These are phyloP conservation scores for Phoeniculus purpureus DNA, from an alignment of 2,797 vertebrate species.

Conservation along the genomic window DNA sequence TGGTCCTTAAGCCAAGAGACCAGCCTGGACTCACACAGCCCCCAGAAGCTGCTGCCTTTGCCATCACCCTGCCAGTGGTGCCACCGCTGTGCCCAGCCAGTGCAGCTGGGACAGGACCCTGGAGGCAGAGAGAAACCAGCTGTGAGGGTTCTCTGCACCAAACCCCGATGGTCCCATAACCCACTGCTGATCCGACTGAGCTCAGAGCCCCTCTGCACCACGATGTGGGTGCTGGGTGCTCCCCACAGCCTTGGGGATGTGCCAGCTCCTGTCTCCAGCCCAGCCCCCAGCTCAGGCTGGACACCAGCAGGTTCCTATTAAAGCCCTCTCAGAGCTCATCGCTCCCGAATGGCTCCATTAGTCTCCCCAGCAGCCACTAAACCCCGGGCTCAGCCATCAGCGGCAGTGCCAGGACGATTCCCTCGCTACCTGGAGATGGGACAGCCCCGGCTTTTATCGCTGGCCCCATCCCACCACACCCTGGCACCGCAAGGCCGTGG, in stretches of 20 bases:
- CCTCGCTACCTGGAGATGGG: background rate
- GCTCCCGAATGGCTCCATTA: background rate
- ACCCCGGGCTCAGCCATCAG: background rate
- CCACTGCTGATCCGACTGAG: background rate
- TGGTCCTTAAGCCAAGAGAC: background rate
- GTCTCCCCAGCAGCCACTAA: background rate
- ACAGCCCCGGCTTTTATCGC: background rate
- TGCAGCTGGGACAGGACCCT: background rate
- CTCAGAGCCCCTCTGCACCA: background rate
- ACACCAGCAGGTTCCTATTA: background rate
- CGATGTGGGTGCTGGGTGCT: fast-evolving
- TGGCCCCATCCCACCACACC: background rate
- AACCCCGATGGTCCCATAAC: background rate
- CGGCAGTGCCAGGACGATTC: background rate
- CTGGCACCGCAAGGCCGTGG: background rate
- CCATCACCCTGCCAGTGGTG: background rate
- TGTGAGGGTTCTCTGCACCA: background rate
- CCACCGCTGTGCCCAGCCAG: background rate
- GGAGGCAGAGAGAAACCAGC: background rate
- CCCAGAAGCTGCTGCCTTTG: background rate
- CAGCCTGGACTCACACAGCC: fast-evolving
- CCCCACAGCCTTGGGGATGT: background rate
- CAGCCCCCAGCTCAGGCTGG: background rate
- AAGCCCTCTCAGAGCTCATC: background rate
- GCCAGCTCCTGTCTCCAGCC: background rate